Evolutionary conservation across 2,888 invertebrate species (phyloP).

Genomic region (Aradus depressus): DNA sequence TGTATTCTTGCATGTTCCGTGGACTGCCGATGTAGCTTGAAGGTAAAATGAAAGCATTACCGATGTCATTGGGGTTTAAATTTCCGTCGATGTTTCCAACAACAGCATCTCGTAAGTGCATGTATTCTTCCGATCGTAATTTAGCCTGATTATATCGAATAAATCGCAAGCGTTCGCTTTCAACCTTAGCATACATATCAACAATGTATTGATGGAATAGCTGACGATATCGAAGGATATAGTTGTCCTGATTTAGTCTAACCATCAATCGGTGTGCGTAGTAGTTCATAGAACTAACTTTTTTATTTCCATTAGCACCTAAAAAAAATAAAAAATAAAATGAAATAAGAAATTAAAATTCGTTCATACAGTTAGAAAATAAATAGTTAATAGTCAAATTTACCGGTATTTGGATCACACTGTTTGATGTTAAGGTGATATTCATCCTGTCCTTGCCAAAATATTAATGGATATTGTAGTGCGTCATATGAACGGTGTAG

Average conservation of each 20-base stretch:
- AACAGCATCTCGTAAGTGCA: constrained; percentile 31
- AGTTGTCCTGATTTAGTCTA: constrained; percentile 10
- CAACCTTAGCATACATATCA: constrained; percentile 36
- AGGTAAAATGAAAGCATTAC: too few relatives aligned
- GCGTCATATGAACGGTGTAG: too few relatives aligned
- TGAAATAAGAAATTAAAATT: too few relatives aligned
- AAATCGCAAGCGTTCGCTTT: constrained; percentile 33
- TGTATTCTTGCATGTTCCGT: constrained; percentile 21
- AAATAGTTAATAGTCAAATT: constrained; percentile 3
- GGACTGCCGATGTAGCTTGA: constrained; percentile 32
- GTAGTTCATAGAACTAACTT: constrained; percentile 7
- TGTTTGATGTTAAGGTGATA: constrained; percentile 29
- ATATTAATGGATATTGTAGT: too few relatives aligned
- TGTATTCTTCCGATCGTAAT: constrained; percentile 30
- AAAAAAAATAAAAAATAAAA: too few relatives aligned
- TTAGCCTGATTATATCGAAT: constrained; percentile 33
- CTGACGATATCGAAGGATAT: constrained; percentile 28
- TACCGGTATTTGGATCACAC: constrained; percentile 20
- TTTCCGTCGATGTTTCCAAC: constrained; percentile 14
- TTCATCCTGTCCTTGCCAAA: constrained; percentile 13
- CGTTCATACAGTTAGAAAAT: too few relatives aligned
- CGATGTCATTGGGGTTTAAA: too few relatives aligned
- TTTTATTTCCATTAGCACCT: too few relatives aligned
- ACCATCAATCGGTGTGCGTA: constrained; percentile 25
- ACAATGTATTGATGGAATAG: constrained; percentile 35